Evolutionary conservation across 2,113 vertebrate species (phyloP), one percentile per base, ranked within the genome.

Genomic region (Columba livia): DNA sequence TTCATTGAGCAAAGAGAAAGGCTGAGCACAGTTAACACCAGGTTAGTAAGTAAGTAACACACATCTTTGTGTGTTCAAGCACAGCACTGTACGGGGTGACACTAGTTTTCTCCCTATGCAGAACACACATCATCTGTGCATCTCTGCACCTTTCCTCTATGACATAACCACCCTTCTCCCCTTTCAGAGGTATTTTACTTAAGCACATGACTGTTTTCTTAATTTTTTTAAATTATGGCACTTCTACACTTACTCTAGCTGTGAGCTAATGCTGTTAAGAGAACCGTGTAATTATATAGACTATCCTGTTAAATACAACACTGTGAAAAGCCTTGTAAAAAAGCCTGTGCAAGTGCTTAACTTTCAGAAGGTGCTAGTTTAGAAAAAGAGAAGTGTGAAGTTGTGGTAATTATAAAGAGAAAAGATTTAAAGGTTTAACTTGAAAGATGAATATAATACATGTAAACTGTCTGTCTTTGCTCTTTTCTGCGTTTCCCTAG

Each of bases 101-200:
- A 7, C 11, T 61, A 6, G 2, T 70, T 91, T 69, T 71, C 32
- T 83, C 14, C 15, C 28, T 16, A 15, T 51, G 28, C 25, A 66
- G 47, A 83, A 8, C 10, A 32, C 14, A 16, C 2, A 0, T 66
- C n/a, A 31, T 42, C 32, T 1, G 1, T 34, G 16, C 10, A 13
- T 42, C 34, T 61, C 36, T 66, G 17, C 3, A 15, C 71, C 69
- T 84, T 58, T 79, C 28, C n/a, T 53, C 38, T 61, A 13, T 4
- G 8, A 24, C 48, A 62, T 23, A 79, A 57, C 10, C 19, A 36
- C 4, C 5, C 12, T 85, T 79, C 44, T 73, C 28, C 10, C 16
- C 24, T 74, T 74, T 70, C 51, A 70, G 42, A 62, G 9, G 18
- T 2, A 0, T 65, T 73, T 69, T 66, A 64, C 12, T 34, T 24